phyloP scores from a whole-genome alignment of 2,888 invertebrate genomes.

The Xestia sexstrigata region DNA sequence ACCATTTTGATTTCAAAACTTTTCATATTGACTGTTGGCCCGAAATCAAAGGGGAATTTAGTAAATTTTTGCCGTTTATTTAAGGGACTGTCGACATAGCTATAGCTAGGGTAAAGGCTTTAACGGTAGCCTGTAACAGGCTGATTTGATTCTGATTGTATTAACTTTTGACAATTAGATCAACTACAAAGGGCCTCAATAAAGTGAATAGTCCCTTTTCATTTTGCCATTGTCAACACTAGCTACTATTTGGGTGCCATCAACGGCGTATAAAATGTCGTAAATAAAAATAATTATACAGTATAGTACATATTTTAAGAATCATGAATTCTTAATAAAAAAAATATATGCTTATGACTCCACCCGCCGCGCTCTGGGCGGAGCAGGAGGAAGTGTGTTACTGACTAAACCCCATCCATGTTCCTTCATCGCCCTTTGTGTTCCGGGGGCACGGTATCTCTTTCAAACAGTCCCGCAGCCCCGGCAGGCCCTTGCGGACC shows the following conservation, averaged over 20 bases:
- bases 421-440: no score
- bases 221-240: not conserved
- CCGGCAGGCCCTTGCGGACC: no score
- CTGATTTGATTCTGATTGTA: not conserved
- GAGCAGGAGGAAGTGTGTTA: no score
- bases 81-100: not conserved
- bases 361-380: no score
- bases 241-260: not conserved
- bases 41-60: conserved; percentile 4
- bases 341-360: no score
- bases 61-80: not conserved
- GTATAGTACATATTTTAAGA: not conserved
- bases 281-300: not conserved
- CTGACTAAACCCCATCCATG: no score
- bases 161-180: not conserved
- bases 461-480: no score
- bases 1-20: conserved; percentile 34
- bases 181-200: not conserved
- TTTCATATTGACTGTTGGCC: conserved; percentile 2
- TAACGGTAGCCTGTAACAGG: not conserved
- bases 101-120: not conserved
- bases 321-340: not conserved
- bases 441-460: no score
- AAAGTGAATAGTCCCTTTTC: not conserved
- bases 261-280: not conserved